These are phyloP conservation scores for Amia ocellicauda DNA, from an alignment of 2,113 vertebrate genomes.

Conservation along the genomic window DNA sequence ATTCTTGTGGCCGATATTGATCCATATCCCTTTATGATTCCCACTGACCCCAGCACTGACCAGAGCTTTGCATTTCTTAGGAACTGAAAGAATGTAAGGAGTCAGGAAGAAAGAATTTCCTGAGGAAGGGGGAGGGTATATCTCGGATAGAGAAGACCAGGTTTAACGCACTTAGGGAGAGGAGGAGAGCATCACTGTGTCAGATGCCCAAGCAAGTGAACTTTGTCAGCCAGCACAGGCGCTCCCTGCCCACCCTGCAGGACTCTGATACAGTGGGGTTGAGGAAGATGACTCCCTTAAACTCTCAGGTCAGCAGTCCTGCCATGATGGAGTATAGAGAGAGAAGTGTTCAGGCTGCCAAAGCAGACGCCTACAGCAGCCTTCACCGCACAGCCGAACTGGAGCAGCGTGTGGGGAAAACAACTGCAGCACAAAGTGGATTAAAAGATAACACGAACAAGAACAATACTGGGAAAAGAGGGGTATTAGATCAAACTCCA, in stretches of 20 bases:
- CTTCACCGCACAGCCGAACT: neutral
- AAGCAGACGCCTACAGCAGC: neutral
- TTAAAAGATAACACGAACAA: conserved; percentile 1
- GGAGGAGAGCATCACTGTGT: conserved; percentile 10
- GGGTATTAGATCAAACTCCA: neutral
- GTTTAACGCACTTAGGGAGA: conserved; percentile 24
- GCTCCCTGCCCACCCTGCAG: conserved; percentile 11
- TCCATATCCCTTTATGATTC: too few relatives aligned
- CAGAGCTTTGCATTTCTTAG: conserved; percentile 20
- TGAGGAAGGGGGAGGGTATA: conserved; percentile 35
- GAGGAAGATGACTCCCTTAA: conserved; percentile 11
- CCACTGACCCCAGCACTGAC: neutral
- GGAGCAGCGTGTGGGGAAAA: neutral
- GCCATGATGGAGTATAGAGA: neutral
- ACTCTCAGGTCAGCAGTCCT: conserved; percentile 19
- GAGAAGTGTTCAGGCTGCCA: conserved; percentile 7
- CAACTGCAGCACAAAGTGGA: neutral
- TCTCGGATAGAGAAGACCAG: conserved; percentile 41
- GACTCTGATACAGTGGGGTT: neutral
- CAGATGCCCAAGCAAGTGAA: conserved; percentile 25
- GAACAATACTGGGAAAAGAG: neutral
- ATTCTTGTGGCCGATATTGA: too few relatives aligned
- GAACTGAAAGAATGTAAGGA: conserved; percentile 6
- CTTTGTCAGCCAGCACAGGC: conserved; percentile 14
- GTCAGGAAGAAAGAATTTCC: conserved; percentile 34